These are phyloP conservation scores for Apostichopus californicus DNA, from an alignment of 35 echinoderm and acorn worm genomes.

Conservation along the genomic window DNA sequence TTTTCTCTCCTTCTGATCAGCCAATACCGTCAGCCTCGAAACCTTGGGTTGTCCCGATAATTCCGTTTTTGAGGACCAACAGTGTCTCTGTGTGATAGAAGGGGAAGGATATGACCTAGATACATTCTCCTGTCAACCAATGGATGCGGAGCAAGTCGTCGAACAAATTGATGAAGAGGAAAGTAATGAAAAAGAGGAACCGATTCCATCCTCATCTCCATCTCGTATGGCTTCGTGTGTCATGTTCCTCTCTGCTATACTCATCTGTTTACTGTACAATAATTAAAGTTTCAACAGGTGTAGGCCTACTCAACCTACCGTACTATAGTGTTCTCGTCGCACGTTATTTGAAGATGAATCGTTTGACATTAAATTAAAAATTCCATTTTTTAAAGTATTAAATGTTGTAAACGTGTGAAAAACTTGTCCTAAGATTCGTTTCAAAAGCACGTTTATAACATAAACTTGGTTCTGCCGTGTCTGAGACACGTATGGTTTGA, in stretches of 20 bases:
- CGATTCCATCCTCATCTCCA: neutral
- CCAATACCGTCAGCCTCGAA: constrained; percentile 36
- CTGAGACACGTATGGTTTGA: too few relatives aligned
- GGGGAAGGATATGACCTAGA: constrained; percentile 48
- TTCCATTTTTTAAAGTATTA: too few relatives aligned
- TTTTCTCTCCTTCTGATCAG: constrained; percentile 3
- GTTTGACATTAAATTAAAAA: too few relatives aligned
- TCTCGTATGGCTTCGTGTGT: neutral
- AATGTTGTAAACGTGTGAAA: too few relatives aligned
- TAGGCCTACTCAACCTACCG: too few relatives aligned
- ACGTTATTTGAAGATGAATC: too few relatives aligned
- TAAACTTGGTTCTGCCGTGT: too few relatives aligned
- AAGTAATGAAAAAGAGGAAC: neutral
- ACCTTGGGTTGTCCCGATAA: constrained; percentile 56
- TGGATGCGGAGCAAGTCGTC: neutral
- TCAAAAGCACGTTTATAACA: too few relatives aligned
- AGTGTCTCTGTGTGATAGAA: constrained; percentile 40
- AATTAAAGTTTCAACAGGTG: neutral
- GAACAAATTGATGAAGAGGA: neutral
- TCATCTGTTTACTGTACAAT: neutral
- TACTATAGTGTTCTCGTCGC: too few relatives aligned
- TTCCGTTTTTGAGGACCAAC: constrained; percentile 15
- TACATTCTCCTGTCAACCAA: constrained; percentile 15
- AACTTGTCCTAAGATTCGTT: too few relatives aligned
- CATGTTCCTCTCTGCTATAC: neutral